Evolutionary conservation across 2,113 vertebrate species (phyloP).

Genomic region (Corythaeola cristata): DNA sequence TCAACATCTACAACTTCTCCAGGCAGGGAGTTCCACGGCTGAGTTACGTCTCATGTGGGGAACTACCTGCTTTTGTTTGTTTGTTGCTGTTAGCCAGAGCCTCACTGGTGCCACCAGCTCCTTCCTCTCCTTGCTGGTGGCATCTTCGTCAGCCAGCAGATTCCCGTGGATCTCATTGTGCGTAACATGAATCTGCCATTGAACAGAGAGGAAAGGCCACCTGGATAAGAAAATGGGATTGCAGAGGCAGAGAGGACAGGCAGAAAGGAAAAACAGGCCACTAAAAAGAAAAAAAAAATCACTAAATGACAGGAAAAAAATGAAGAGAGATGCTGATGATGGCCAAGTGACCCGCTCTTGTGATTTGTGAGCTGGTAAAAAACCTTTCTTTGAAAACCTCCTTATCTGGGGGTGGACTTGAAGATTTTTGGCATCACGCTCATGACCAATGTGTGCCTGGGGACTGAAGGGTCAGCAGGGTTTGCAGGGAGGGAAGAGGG

Average conservation of each 20-base stretch:
- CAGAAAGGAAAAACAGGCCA: not conserved
- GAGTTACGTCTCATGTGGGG: rapidly evolving
- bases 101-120: not conserved
- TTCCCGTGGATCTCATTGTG: not conserved
- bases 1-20: not conserved
- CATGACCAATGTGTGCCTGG: rapidly evolving
- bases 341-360: rapidly evolving
- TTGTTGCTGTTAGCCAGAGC: not conserved
- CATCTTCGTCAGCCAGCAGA: too few species aligned
- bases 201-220: not conserved
- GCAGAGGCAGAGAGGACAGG: not conserved
- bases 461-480: not conserved
- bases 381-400: not conserved
- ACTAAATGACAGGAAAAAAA: not conserved
- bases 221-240: not conserved
- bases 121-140: not conserved
- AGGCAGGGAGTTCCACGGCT: rapidly evolving
- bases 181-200: rapidly evolving
- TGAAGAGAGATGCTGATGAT: not conserved
- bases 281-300: not conserved
- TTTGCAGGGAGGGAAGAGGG: not conserved
- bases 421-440: not conserved
- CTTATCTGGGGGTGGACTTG: not conserved
- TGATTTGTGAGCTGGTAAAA: not conserved
- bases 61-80: not conserved